Conservation (phyloP, 2,888 invertebrate genomes). For the Synanthedon myopaeformis region DNA sequence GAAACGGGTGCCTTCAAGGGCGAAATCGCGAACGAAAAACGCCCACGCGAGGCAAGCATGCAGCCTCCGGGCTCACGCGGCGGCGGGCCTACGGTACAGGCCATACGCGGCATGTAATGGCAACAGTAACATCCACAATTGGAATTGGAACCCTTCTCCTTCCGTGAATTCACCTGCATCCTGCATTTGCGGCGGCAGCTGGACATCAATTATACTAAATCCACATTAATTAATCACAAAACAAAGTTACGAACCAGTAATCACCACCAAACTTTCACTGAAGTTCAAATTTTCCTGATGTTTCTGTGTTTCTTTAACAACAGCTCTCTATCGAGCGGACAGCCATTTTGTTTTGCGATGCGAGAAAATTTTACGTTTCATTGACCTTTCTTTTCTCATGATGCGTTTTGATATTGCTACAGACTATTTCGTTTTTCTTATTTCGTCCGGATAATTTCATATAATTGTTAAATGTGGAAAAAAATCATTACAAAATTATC, state of each 20-base stretch:
- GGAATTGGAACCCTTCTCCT: conserved; percentile 12
- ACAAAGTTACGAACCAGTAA: conserved; percentile 68
- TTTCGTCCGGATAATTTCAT: too few species aligned
- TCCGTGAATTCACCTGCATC: conserved; percentile 9
- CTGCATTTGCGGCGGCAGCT: conserved; percentile 25
- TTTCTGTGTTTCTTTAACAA: conserved; percentile 41
- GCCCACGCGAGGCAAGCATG: conserved; percentile 57
- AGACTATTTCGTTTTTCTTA: too few species aligned
- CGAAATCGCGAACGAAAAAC: conserved; percentile 40
- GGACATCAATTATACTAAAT: conserved; percentile 57
- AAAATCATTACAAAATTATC: too few species aligned
- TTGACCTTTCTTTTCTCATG: conserved; percentile 22
- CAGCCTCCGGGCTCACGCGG: conserved; percentile 57
- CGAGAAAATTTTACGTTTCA: conserved; percentile 5
- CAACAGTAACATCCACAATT: conserved; percentile 20
- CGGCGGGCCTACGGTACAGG: conserved; percentile 51
- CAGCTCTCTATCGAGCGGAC: conserved; percentile 59
- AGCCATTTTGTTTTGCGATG: conserved; percentile 55
- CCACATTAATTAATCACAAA: conserved; percentile 65
- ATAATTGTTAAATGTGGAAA: too few species aligned
- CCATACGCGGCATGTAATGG: conserved; percentile 34
- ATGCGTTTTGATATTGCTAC: conserved; percentile 9
- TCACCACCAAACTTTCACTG: conserved; percentile 65
- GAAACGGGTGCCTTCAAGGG: conserved; percentile 25
- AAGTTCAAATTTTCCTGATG: conserved; percentile 50